Evolutionary conservation across 2,113 vertebrate genomes (phyloP), one percentile per base, ranked within the genome.

Genomic region (Bothrops jararaca): DNA sequence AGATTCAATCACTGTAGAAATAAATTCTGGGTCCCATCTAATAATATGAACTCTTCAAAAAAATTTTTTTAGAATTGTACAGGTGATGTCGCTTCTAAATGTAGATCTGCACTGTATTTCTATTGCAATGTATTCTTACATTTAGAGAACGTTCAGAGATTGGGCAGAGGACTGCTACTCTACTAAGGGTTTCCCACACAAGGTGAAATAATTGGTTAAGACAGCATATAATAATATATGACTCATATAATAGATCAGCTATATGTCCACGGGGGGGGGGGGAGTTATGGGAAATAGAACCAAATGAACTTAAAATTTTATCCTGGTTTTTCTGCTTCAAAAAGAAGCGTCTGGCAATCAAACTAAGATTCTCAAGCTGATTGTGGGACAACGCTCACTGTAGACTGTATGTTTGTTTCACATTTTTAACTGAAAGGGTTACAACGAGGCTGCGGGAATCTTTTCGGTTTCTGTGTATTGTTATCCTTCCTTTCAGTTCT

Each of bases 381-480:
- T 24, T 0, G 45, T 0, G 0, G 0, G 29, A 69, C 29, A 5
- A 60, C 90, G 56, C 87, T 98, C 95, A 99, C 94, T 99, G 98
- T 4, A 99, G 97, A 93, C 96, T 96, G 60, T 99, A 99, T 2
- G 97, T 98, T 92, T 98, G 98, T 93, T 98, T 98, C 0, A 88
- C 93, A 89, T 97, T 98, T 89, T 96, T 97, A 90, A 99, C 88
- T 0, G 95, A 96, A 34, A 99, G 96, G 6, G 97, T 98, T 95
- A 99, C 97, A 4, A 98, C 95, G 92, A 99, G 98, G 0, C 99
- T 98, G 1, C 99, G 98, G 0, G 99, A 99, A 95, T 99, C 99
- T 95, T 98, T 99, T 90, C 97, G 98, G 97, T 99, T 99, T 93
- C 98, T 99, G 90, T 98, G 96, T 39, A 99, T 98, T 0, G 92